Evolutionary conservation across 2,797 vertebrate genomes (phyloP).

Genomic region (Rhynchonycteris naso): DNA sequence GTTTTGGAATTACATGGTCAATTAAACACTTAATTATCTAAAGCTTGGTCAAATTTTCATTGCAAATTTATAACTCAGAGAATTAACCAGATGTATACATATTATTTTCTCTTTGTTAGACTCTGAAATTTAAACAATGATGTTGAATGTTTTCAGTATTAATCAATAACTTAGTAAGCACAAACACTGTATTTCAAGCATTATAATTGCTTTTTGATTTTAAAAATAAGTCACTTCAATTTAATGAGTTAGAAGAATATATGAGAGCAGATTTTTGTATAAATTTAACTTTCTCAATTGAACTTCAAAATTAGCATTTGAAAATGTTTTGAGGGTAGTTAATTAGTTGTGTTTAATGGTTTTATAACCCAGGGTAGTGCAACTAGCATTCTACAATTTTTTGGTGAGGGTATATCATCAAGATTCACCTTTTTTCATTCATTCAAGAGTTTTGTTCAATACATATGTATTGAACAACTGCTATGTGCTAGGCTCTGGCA

Average conservation of each 20-base stretch:
- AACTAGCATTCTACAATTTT: not conserved
- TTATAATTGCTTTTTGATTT: conserved; percentile 77
- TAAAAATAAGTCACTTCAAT: conserved; percentile 80
- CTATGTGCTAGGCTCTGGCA: not conserved
- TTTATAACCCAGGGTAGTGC: not conserved
- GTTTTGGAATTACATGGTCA: conserved; percentile 77
- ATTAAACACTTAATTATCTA: conserved; percentile 77
- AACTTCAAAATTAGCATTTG: conserved; percentile 70
- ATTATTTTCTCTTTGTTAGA: conserved; percentile 73
- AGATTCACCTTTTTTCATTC: not conserved
- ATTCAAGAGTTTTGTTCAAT: not conserved
- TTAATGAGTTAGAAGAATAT: conserved; percentile 73
- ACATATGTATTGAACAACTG: not conserved
- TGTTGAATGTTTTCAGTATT: conserved; percentile 79
- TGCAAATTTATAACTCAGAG: conserved; percentile 79
- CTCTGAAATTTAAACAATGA: conserved; percentile 68
- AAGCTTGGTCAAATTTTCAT: conserved; percentile 79
- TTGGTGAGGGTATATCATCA: not conserved
- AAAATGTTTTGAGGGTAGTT: conserved; percentile 12
- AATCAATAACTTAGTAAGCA: conserved; percentile 81
- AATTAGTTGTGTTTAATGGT: conserved; percentile 8
- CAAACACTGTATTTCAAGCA: conserved; percentile 79
- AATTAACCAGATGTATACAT: conserved; percentile 81
- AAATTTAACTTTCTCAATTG: conserved; percentile 80
- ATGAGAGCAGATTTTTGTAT: conserved; percentile 79